These are phyloP conservation scores for Villa cingulata DNA, from an alignment of 2,888 invertebrate species.

Conservation along the genomic window DNA sequence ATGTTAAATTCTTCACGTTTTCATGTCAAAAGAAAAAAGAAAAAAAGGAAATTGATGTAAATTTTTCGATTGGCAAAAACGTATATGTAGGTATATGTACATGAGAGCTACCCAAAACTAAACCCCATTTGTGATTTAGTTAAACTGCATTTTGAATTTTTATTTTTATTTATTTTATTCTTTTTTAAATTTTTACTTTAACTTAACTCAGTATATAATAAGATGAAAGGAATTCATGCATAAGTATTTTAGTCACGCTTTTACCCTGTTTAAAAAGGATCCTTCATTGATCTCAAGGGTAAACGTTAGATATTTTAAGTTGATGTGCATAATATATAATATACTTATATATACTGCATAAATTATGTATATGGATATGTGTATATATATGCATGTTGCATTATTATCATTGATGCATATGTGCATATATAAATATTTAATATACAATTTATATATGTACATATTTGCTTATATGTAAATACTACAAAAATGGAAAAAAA, in stretches of 20 bases:
- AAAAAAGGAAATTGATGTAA: too few species aligned
- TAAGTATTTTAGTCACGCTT: constrained; percentile 16
- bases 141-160: constrained; percentile 9
- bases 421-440: too few species aligned
- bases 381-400: too few species aligned
- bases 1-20: background rate
- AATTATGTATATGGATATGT: too few species aligned
- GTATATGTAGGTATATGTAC: too few species aligned
- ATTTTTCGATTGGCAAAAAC: constrained; percentile 6
- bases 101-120: background rate
- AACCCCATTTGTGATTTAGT: constrained; percentile 10
- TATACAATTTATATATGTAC: too few species aligned
- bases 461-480: too few species aligned
- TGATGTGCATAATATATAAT: background rate
- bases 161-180: too few species aligned
- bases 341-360: background rate
- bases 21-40: background rate
- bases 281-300: constrained; percentile 8
- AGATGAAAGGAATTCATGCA: constrained; percentile 10
- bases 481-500: too few species aligned
- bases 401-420: too few species aligned
- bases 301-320: background rate
- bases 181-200: too few species aligned
- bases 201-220: too few species aligned
- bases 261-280: constrained; percentile 15